A percentile compares a stretch with the other conserved stretches of the same genome.
phyloP scores from a whole-genome alignment of 2,888 invertebrate species.

The Fragum sueziense region DNA sequence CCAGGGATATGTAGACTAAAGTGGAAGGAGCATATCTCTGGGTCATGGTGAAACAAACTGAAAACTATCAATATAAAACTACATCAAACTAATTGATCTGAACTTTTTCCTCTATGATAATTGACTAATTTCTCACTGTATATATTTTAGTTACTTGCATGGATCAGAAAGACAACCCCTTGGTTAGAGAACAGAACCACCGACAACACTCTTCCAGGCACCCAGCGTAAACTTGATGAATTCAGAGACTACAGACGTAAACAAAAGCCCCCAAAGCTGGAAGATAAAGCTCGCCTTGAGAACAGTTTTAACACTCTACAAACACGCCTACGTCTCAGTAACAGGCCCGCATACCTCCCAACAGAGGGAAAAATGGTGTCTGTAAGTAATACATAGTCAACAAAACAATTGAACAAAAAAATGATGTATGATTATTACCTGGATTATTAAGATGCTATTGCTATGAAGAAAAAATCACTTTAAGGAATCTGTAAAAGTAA shows the following conservation, averaged over 20 bases:
- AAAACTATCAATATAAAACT: too few relatives aligned
- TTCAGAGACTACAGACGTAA: slow-evolving; percentile 99
- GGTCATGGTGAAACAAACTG: too few relatives aligned
- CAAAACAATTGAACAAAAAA: too few relatives aligned
- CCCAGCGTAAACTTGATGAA: slow-evolving; percentile 98
- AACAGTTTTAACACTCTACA: slow-evolving; percentile 99
- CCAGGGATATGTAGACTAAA: too few relatives aligned
- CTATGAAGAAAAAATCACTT: too few relatives aligned
- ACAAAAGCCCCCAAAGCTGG: slow-evolving; percentile 99
- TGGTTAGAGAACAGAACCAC: slow-evolving; percentile 86
- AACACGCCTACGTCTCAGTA: slow-evolving; percentile 98
- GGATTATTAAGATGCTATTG: too few relatives aligned
- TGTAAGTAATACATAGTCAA: too few relatives aligned
- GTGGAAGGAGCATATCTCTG: too few relatives aligned
- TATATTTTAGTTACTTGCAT: slow-evolving; percentile 91
- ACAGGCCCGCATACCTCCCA: slow-evolving; percentile 99
- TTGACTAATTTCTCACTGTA: too few relatives aligned
- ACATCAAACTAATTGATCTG: too few relatives aligned
- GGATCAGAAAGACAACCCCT: slow-evolving; percentile 99
- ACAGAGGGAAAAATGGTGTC: slow-evolving; percentile 99
- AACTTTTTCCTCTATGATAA: background rate
- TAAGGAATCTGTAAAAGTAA: too few relatives aligned
- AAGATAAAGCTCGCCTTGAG: slow-evolving; percentile 99
- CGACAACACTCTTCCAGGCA: slow-evolving; percentile 98
- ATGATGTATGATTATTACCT: too few relatives aligned